Conservation (phyloP, 2,113 vertebrate species). For the Mustela lutreola region DNA sequence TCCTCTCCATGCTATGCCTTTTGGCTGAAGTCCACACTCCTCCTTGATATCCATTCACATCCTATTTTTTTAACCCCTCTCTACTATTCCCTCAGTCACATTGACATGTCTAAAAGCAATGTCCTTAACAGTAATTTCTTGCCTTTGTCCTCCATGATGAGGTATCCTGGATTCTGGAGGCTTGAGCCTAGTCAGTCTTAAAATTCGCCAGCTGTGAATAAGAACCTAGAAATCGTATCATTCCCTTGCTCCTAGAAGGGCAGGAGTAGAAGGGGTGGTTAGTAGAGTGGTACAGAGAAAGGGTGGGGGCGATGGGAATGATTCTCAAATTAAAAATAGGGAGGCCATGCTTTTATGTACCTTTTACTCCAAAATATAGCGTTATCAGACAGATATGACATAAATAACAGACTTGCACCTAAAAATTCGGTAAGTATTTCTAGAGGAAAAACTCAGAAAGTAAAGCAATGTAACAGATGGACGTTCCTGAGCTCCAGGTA, state of each 20-base stretch:
- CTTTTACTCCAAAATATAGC: background rate
- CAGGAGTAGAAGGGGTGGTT: too few relatives aligned
- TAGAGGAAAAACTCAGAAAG: background rate
- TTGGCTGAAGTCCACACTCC: background rate
- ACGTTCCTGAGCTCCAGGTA: background rate
- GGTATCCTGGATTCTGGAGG: background rate
- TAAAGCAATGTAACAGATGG: background rate
- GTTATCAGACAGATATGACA: background rate
- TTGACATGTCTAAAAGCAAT: background rate
- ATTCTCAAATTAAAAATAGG: background rate
- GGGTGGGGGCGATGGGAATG: too few relatives aligned
- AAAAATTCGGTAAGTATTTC: background rate
- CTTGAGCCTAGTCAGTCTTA: background rate
- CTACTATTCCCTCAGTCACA: background rate
- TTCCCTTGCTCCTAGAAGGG: background rate
- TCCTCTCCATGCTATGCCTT: rapidly evolving
- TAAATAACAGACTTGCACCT: background rate
- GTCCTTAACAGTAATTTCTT: background rate
- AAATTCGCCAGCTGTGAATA: background rate
- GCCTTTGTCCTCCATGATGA: background rate
- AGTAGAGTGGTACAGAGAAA: rapidly evolving
- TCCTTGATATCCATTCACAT: background rate
- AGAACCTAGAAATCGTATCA: background rate
- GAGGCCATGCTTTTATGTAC: background rate
- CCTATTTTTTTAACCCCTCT: background rate